phyloP scores from a whole-genome alignment of 2,888 invertebrate species.

The Carpatolechia fugitivella region DNA sequence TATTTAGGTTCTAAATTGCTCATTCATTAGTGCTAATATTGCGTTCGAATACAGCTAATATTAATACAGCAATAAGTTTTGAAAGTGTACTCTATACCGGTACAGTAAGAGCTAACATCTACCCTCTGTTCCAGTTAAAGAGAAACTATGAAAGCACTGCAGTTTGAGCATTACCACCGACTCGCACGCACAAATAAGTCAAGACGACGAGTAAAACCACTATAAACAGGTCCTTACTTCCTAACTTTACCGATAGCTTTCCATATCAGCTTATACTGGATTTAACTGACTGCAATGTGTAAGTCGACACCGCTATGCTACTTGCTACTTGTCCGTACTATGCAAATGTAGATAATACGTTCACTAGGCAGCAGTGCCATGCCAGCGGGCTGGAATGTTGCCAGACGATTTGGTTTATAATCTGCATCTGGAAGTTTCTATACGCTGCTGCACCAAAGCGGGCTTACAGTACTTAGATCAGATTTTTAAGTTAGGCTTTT shows the following conservation, averaged over 20 bases:
- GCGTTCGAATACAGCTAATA: too few relatives aligned
- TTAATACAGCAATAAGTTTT: too few relatives aligned
- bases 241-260: too few relatives aligned
- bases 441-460: too few relatives aligned
- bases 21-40: too few relatives aligned
- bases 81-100: neutral
- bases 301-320: constrained; percentile 53
- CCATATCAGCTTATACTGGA: too few relatives aligned
- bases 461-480: too few relatives aligned
- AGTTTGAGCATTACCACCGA: constrained; percentile 48
- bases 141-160: constrained; percentile 41
- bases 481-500: too few relatives aligned
- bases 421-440: too few relatives aligned
- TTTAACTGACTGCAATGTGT: constrained; percentile 47
- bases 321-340: constrained; percentile 61
- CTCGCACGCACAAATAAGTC: constrained; percentile 26
- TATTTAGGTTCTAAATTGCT: too few relatives aligned
- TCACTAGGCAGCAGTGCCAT: constrained; percentile 27
- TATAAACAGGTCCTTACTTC: too few relatives aligned
- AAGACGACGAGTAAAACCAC: too few relatives aligned
- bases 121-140: constrained; percentile 19
- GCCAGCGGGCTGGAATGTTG: neutral
- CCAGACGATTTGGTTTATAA: neutral
- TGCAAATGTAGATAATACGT: constrained; percentile 72
- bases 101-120: neutral